Evolutionary conservation across 2,888 invertebrate species (phyloP), one percentile per base, ranked within the genome.

Genomic region (Aporophyla nigra): DNA sequence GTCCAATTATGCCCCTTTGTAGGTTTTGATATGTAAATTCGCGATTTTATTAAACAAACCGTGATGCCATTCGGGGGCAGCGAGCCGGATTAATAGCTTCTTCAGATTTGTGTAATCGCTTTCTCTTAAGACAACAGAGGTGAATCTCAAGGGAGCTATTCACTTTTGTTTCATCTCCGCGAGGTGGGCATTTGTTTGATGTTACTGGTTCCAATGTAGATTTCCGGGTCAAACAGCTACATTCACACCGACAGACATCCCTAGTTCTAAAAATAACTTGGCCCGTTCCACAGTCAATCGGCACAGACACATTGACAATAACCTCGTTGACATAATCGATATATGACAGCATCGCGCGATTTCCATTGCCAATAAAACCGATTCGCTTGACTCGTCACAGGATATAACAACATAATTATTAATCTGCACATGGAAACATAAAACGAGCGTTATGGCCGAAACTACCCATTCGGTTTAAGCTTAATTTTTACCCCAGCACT

Each of bases 1-100:
- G 94, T 96, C 96, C 96, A 96, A 96, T 96, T 96, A 96, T 96
- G 96, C 96, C 95, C 96, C 96, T 96, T 96, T 96, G 96, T 96
- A 96, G 96, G 96, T 96, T 96, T 96, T 96, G 96, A 96, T 96
- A 96, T 96, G 96, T 96, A 96, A 96, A 96, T 96, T 96, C 96
- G 93, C 95, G 95, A 96, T 96, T 96, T 96, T 96, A 96, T 96
- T 96, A 96, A 96, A 96, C 96, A 96, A 96, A 96, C 96, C 95
- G 93, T 96, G 96, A 96, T 96, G 96, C 96, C 96, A 96, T 96
- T 96, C 94, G 94, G 92, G 95, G 93, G 96, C 96, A 96, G 96
- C 95, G 95, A 96, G 94, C 95, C 94, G 96, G 95, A 96, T 96
- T 96, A 96, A 96, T 96, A 96, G 96, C 96, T 95, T 95, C 96